Percentiles rank a stretch among this genome's conserved stretches.
Conservation (phyloP, 2,797 vertebrate genomes). For the Tenualosa thibaudeaui region DNA sequence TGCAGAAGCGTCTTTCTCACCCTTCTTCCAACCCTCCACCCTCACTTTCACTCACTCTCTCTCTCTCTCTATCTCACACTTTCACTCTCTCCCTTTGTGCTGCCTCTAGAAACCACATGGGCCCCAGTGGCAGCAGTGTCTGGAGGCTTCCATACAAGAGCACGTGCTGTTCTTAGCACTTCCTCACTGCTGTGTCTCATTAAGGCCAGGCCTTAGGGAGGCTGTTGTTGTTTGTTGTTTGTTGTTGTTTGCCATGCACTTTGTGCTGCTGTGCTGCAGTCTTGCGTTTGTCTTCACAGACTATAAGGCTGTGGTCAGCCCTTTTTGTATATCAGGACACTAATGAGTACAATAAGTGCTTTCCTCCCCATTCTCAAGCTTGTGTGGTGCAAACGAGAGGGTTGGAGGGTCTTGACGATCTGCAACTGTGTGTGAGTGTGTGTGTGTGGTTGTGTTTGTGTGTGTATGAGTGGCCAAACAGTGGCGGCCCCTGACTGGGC, state of each 20-base stretch:
- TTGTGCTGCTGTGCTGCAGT: background rate
- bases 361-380: background rate
- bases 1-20: background rate
- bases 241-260: background rate
- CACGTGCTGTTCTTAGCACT: background rate
- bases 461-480: background rate
- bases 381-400: background rate
- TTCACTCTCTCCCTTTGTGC: background rate
- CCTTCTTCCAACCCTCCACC: background rate
- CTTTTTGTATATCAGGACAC: background rate
- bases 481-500: background rate
- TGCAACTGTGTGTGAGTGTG: background rate
- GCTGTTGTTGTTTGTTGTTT: background rate
- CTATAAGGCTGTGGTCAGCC: background rate
- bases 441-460: constrained; percentile 19
- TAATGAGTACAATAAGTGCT: constrained; percentile 4
- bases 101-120: background rate
- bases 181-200: background rate
- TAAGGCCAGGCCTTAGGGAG: background rate
- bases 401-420: background rate
- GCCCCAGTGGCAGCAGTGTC: background rate
- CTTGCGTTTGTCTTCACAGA: background rate
- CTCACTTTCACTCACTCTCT: background rate
- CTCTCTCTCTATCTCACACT: background rate
- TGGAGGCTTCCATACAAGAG: background rate